Evolutionary conservation across 2,888 invertebrate genomes (phyloP).

Genomic region (Cheilosia soror): DNA sequence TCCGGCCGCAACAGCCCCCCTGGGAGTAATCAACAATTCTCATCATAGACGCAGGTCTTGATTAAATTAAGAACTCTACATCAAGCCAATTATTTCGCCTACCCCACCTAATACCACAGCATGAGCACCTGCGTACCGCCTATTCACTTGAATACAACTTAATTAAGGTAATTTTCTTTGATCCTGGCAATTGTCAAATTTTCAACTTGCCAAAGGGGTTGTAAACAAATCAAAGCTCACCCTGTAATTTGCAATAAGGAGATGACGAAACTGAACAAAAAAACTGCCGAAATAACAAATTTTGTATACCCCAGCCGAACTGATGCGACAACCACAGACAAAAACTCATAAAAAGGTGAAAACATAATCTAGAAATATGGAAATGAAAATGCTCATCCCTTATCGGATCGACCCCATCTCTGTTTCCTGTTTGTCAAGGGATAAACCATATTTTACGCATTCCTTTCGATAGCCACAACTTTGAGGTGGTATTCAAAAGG

Average conservation of each 20-base stretch:
- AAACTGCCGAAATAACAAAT: constrained; percentile 60
- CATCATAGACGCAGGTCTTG: constrained; percentile 59
- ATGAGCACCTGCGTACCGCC: constrained; percentile 62
- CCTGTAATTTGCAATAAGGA: constrained; percentile 60
- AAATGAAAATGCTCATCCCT: constrained; percentile 67
- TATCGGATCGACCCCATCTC: constrained; percentile 41
- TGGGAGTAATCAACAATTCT: constrained; percentile 69
- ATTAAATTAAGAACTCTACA: constrained; percentile 72
- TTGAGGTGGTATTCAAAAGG: constrained; percentile 59
- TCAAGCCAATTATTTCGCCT: constrained; percentile 63
- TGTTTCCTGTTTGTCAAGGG: constrained; percentile 48
- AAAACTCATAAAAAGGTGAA: constrained; percentile 74
- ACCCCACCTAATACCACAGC: background rate
- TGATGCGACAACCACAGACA: constrained; percentile 40
- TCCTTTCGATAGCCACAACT: constrained; percentile 67
- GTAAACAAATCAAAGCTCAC: constrained; percentile 69
- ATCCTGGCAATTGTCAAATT: constrained; percentile 72
- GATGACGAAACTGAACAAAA: constrained; percentile 31
- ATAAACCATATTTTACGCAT: constrained; percentile 67
- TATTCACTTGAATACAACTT: constrained; percentile 71
- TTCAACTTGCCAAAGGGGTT: constrained; percentile 65
- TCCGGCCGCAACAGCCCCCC: constrained; percentile 53
- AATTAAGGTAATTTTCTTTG: constrained; percentile 72
- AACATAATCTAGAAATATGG: constrained; percentile 74
- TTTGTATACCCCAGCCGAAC: constrained; percentile 18